Evolutionary conservation across 2,797 vertebrate species (phyloP), one percentile per base, ranked within the genome.

Genomic region (Fratercula arctica): DNA sequence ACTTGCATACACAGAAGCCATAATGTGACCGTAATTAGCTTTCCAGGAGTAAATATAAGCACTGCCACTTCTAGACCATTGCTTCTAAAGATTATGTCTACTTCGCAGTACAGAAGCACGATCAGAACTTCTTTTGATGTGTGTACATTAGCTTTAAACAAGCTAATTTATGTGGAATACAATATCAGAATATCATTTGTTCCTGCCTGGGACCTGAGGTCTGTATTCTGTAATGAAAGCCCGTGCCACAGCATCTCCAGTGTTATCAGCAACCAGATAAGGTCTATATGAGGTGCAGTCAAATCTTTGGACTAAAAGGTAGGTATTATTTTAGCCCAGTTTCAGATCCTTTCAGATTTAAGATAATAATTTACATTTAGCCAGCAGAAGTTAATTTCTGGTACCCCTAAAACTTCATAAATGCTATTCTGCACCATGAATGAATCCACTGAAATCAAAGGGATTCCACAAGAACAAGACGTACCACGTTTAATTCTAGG

Each of bases 101-200:
- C 26, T 84, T 37, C 12, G 7, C 10, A 57, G 17, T 24, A 74
- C 0, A 61, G 68, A 86, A 70, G 16, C 11, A 48, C 0, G 0
- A 66, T 35, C n/a, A 73, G 46, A 69, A 35, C 31, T 77, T 60
- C 11, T 46, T 19, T 3, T 64, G 24, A 37, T 53, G 6, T 39
- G 6, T 16, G 16, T 15, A 35, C 28, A 43, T 41, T 15, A 33
- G 24, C 45, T 60, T 76, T 73, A 81, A 72, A 64, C 11, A 25
- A 64, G 18, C 5, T 46, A 35, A 17, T 64, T 59, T 56, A 15
- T 7, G 37, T 3, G 23, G 20, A 41, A 31, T 67, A 43, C 28
- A 70, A 45, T 23, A 33, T 43, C 41, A 53, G 20, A 68, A 54
- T 8, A 70, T 16, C 1, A 28, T 33, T 54, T 75, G 4, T 19